These are phyloP conservation scores for Setophaga petechia DNA, from an alignment of 2,113 vertebrate species.

Conservation along the genomic window DNA sequence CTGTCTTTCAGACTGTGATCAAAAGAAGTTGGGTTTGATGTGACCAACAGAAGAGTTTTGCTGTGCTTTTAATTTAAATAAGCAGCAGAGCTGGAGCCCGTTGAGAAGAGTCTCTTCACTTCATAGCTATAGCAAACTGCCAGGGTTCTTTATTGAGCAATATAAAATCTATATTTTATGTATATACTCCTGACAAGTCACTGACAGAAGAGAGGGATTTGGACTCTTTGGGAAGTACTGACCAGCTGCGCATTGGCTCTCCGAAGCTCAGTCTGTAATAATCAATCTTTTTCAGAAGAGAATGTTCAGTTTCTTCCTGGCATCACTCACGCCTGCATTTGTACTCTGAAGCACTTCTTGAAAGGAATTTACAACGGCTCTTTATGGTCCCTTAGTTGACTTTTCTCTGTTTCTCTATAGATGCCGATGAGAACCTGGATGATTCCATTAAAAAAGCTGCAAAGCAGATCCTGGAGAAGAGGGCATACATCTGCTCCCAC, in stretches of 20 bases:
- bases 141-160: background rate
- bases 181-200: background rate
- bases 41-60: background rate
- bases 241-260: background rate
- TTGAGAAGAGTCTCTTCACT: background rate
- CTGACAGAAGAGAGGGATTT: background rate
- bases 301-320: background rate
- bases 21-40: too few relatives aligned
- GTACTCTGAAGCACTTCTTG: background rate
- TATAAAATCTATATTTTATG: background rate
- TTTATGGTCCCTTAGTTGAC: background rate
- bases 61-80: background rate
- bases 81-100: background rate
- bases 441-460: constrained; percentile 90
- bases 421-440: constrained; percentile 88
- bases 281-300: background rate
- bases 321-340: background rate
- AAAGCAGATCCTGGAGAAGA: constrained; percentile 82
- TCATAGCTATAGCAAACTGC: too few relatives aligned
- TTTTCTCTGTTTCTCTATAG: constrained; percentile 51
- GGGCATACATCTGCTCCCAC: constrained; percentile 87
- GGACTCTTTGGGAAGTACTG: background rate
- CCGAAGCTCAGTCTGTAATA: background rate
- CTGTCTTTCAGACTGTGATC: too few relatives aligned
- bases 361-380: background rate